Base-by-base conservation (phyloP, 2,888 invertebrate species). In the Zygothrica quintamaculata region DNA sequence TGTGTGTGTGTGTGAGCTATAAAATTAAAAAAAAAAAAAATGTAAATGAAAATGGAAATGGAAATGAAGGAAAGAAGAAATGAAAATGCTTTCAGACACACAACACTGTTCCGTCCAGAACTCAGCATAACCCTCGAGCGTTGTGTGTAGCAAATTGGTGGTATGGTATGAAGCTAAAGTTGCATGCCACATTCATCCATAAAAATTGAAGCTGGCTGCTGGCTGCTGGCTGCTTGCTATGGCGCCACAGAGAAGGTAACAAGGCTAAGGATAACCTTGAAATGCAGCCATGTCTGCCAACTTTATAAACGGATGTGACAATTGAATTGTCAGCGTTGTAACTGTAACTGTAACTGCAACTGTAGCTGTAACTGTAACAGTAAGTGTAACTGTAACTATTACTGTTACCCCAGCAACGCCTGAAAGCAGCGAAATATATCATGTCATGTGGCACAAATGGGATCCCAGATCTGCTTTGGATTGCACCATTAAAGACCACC, bases 271-370 rank as follows among this genome's bases (percentile, higher is more conserved):
- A 55, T 80, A 77, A 77, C 77, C 77, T 77, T 77, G 77, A 77
- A 77, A 79, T 69, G 80, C 69, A 43, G 42, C 56, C 69, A 64
- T 74, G 76, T 74, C 69, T 74, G 81, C 77, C 77, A 77, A 77
- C 82, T 82, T 78, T 65, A 78, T 68, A 78, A 81, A 64, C 82
- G 82, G 65, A 81, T 81, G 82, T 65, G 79, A 75, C 77, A 77
- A 77, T 77, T 77, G 57, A 77, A 77, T 77, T 81, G 77, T 64
- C 78, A 62, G 56, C 70, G 52, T 42, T 57, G 65, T 46, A 40
- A 56, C 56, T 48, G 65, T 46, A 31, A 51, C 39, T 22, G 39
- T 11, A 36, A 36, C 43, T 31, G 55, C 26, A 4, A 36, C 34
- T 40, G 46, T 42, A 36, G 36, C 25, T 34, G 36, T 43, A 12